Evolutionary conservation across 2,113 vertebrate species (phyloP).

Genomic region (Poeciliopsis occidentalis): DNA sequence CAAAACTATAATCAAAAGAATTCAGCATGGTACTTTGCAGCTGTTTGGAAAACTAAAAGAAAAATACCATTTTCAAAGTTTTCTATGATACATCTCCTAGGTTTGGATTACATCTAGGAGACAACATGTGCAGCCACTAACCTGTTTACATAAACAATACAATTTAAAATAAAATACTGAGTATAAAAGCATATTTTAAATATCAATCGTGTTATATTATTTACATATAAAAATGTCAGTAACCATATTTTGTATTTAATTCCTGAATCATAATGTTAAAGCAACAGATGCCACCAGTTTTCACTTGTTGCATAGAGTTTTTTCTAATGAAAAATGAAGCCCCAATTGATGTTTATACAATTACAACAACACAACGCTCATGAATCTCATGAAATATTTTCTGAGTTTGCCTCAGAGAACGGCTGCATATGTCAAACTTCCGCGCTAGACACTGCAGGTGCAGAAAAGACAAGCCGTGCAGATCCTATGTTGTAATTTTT

Average conservation of each 20-base stretch:
- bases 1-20: neutral
- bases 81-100: too few species aligned
- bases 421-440: slow-evolving; percentile 20
- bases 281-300: slow-evolving; percentile 1
- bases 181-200: neutral
- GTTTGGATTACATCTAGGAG: neutral
- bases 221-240: neutral
- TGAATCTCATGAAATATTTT: slow-evolving; percentile 24
- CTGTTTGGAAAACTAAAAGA: neutral
- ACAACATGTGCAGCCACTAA: neutral
- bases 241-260: slow-evolving; percentile 10
- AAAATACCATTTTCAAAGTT: neutral
- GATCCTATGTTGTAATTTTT: slow-evolving; percentile 27
- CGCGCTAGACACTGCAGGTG: slow-evolving; percentile 43
- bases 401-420: slow-evolving; percentile 23
- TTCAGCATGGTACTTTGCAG: neutral
- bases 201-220: neutral
- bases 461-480: slow-evolving; percentile 18
- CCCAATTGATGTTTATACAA: slow-evolving; percentile 6
- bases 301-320: neutral
- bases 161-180: neutral
- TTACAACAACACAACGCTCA: slow-evolving; percentile 17
- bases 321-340: neutral
- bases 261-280: slow-evolving; percentile 7
- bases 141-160: neutral